A percentile compares a stretch with the other conserved stretches of the same genome.
Evolutionary conservation across 2,888 invertebrate genomes (phyloP).

Genomic region (Anarsia innoxiella): DNA sequence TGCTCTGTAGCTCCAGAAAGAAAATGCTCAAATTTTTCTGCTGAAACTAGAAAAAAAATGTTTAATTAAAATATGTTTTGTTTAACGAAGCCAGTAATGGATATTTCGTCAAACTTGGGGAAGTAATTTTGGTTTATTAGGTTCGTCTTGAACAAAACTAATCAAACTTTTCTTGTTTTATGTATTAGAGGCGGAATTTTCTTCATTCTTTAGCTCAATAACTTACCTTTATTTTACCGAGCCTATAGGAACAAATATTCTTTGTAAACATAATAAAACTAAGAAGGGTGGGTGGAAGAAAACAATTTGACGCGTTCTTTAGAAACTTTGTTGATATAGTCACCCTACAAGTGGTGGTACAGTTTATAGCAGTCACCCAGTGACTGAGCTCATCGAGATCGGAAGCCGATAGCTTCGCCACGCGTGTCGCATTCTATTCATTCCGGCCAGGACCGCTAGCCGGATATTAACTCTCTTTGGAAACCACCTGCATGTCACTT

Average conservation of each 20-base stretch:
- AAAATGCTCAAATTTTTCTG: neutral
- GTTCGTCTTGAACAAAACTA: conserved; percentile 6
- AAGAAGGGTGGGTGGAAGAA: too few species aligned
- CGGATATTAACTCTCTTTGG: conserved; percentile 56
- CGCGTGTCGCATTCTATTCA: conserved; percentile 42
- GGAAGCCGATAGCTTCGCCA: conserved; percentile 58
- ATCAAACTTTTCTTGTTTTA: conserved; percentile 12
- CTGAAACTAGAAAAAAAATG: neutral
- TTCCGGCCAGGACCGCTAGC: conserved; percentile 52
- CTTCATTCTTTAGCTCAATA: too few species aligned
- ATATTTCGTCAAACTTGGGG: conserved; percentile 6
- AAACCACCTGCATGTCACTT: conserved; percentile 36
- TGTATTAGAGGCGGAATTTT: neutral
- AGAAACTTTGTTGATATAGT: too few species aligned
- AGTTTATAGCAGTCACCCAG: conserved; percentile 5
- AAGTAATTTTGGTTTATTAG: conserved; percentile 11
- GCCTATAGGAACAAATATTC: too few species aligned
- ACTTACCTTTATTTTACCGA: too few species aligned
- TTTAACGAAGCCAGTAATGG: conserved; percentile 1
- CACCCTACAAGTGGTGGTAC: too few species aligned
- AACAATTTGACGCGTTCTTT: too few species aligned
- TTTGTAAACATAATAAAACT: too few species aligned
- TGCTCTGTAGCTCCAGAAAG: neutral
- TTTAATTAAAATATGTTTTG: neutral
- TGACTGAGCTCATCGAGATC: conserved; percentile 34